Conservation (phyloP, 1,140 invertebrate genomes). For the Lasioglossum baleicum region DNA sequence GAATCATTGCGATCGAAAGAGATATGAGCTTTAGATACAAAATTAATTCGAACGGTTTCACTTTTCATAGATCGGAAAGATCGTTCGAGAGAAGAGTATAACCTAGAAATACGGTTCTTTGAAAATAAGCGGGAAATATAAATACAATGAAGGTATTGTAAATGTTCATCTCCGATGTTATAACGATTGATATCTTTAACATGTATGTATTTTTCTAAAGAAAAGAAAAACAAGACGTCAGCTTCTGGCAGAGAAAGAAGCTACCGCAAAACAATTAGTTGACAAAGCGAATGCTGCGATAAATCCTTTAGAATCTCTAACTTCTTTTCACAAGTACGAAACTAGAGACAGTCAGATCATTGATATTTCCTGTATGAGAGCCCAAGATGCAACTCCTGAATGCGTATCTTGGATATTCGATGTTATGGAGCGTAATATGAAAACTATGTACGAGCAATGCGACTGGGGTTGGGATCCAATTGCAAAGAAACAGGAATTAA, state of each 20-base stretch:
- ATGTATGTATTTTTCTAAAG: slow-evolving; percentile 22
- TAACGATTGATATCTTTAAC: background rate
- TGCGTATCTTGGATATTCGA: slow-evolving; percentile 83
- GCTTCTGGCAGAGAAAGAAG: slow-evolving; percentile 64
- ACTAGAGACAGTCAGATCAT: slow-evolving; percentile 69
- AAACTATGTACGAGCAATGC: slow-evolving; percentile 80
- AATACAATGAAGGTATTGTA: slow-evolving; percentile 42
- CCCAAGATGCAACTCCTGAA: slow-evolving; percentile 74
- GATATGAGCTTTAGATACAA: background rate
- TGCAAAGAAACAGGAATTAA: slow-evolving; percentile 84
- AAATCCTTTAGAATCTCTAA: slow-evolving; percentile 65
- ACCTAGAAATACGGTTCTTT: slow-evolving; percentile 1
- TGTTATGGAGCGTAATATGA: slow-evolving; percentile 84
- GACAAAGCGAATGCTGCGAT: slow-evolving; percentile 68
- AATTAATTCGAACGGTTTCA: slow-evolving; percentile 3
- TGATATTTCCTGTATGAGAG: slow-evolving; percentile 76
- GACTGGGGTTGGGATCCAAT: slow-evolving; percentile 85
- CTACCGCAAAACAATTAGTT: slow-evolving; percentile 59
- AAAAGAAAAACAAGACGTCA: slow-evolving; percentile 59
- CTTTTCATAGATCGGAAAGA: background rate
- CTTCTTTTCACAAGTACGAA: slow-evolving; percentile 70
- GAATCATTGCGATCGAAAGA: background rate
- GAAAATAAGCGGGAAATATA: slow-evolving; percentile 30
- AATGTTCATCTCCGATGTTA: background rate
- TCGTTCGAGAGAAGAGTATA: slow-evolving; percentile 3